Conservation (phyloP, 2,888 invertebrate species). For the Deilephila porcellus region DNA sequence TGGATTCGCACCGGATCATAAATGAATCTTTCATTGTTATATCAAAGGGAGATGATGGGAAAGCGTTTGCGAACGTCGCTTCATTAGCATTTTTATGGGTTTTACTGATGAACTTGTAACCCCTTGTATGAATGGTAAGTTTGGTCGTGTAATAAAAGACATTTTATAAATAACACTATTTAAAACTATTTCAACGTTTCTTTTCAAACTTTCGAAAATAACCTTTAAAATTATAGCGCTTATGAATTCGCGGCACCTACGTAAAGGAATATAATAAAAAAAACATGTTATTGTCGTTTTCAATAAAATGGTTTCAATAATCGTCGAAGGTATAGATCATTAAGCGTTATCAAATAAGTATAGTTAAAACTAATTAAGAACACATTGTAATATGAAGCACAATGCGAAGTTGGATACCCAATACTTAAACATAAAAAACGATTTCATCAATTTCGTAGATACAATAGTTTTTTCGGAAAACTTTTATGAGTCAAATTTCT, state of each 20-base stretch:
- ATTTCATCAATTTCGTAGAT: constrained; percentile 5
- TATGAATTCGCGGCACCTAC: no score
- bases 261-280: no score
- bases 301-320: no score
- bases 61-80: constrained; percentile 44
- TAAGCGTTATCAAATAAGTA: neutral
- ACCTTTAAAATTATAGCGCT: no score
- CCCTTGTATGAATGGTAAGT: neutral
- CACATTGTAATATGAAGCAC: neutral
- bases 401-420: constrained; percentile 1
- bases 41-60: constrained; percentile 51
- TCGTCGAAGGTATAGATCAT: neutral
- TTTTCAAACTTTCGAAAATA: neutral
- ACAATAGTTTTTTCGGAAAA: constrained; percentile 30
- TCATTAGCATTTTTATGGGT: constrained; percentile 54
- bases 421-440: constrained; percentile 36
- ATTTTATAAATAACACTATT: neutral
- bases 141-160: no score
- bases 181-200: neutral
- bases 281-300: no score
- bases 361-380: neutral
- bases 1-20: constrained; percentile 34
- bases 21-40: constrained; percentile 47
- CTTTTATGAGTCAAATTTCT: constrained; percentile 29
- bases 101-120: constrained; percentile 29